phyloP scores from a whole-genome alignment of 2,888 invertebrate genomes.

The Polylopha cassiicola region DNA sequence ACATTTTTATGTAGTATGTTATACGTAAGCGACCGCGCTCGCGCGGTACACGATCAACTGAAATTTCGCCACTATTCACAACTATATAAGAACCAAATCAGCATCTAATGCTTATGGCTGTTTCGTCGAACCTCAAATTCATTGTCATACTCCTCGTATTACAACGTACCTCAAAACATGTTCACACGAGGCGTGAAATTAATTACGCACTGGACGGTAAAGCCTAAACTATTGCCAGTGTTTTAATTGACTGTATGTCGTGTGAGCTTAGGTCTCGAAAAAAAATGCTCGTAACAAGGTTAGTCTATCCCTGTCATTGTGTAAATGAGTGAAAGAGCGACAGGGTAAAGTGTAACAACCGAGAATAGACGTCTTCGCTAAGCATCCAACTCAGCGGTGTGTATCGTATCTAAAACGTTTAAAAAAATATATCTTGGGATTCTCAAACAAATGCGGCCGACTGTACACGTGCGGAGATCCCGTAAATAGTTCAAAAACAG shows the following conservation, averaged over 20 bases:
- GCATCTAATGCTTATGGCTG: slow-evolving; percentile 19
- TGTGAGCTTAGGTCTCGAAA: too few species aligned
- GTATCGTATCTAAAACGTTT: slow-evolving; percentile 49
- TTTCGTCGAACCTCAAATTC: slow-evolving; percentile 1
- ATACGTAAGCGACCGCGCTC: slow-evolving; percentile 37
- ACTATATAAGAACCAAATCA: slow-evolving; percentile 37
- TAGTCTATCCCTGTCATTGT: too few species aligned
- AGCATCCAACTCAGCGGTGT: slow-evolving; percentile 22
- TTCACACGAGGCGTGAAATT: slow-evolving; percentile 26
- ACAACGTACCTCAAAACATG: slow-evolving; percentile 46
- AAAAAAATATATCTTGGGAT: slow-evolving; percentile 52
- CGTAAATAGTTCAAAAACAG: slow-evolving; percentile 40
- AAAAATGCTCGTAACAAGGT: too few species aligned
- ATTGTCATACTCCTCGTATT: too few species aligned
- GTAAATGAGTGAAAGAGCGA: too few species aligned
- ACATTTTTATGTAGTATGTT: slow-evolving; percentile 55
- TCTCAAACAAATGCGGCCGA: slow-evolving; percentile 40
- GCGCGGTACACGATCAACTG: slow-evolving; percentile 36
- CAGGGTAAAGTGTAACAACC: too few species aligned
- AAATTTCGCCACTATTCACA: slow-evolving; percentile 49
- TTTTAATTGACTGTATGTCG: too few species aligned
- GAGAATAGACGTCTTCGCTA: too few species aligned
- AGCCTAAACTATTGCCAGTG: too few species aligned
- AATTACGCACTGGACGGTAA: too few species aligned
- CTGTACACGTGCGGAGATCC: slow-evolving; percentile 42